phyloP scores from a whole-genome alignment of 2,888 invertebrate genomes.

The Monochamus alternatus region DNA sequence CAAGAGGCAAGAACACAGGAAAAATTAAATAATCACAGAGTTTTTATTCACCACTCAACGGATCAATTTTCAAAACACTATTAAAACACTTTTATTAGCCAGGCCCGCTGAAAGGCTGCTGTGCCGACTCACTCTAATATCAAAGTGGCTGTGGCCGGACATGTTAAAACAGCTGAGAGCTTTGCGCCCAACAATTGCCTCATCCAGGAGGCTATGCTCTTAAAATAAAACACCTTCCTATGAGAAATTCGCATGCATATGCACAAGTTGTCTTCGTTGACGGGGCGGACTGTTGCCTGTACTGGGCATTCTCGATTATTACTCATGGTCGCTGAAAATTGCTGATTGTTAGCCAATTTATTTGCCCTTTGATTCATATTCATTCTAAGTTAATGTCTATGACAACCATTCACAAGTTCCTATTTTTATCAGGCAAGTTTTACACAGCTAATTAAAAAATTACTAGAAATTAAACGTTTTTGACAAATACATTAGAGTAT shows the following conservation, averaged over 20 bases:
- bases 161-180: conserved; percentile 60
- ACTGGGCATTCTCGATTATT: neutral
- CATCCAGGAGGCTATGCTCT: conserved; percentile 55
- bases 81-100: conserved; percentile 38
- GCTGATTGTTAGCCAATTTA: neutral
- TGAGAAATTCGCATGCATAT: conserved; percentile 32
- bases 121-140: conserved; percentile 46
- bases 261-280: conserved; percentile 20
- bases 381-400: too few relatives aligned
- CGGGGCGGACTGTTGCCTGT: conserved; percentile 27
- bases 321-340: too few relatives aligned
- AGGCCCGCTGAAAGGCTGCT: conserved; percentile 40
- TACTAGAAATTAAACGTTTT: too few relatives aligned
- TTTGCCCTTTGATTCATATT: too few relatives aligned
- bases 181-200: conserved; percentile 50
- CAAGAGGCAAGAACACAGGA: conserved; percentile 29
- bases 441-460: too few relatives aligned
- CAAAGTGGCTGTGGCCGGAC: conserved; percentile 53
- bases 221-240: conserved; percentile 53
- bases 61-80: conserved; percentile 37
- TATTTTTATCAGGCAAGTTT: too few relatives aligned
- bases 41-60: conserved; percentile 39
- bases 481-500: too few relatives aligned
- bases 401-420: too few relatives aligned
- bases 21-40: conserved; percentile 39